These are phyloP conservation scores for Blastomussa wellsi DNA, from an alignment of 92 coral and sea anemone genomes.

Conservation along the genomic window DNA sequence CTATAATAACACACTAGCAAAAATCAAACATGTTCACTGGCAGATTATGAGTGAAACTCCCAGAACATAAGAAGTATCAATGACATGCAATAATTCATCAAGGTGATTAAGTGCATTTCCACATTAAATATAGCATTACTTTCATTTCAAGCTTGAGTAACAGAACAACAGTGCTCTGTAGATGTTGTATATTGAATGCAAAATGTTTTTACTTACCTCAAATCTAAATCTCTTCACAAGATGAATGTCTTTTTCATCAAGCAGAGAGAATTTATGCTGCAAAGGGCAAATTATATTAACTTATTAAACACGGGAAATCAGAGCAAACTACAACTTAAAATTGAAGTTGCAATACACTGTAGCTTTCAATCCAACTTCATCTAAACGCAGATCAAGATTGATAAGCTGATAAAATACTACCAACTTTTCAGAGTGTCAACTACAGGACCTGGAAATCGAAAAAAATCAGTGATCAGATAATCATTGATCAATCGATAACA, in stretches of 20 bases:
- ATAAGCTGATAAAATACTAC: not conserved
- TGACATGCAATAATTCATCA: too few relatives aligned
- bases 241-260: conserved; percentile 82
- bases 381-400: not conserved
- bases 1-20: too few relatives aligned
- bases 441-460: too few relatives aligned
- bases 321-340: too few relatives aligned
- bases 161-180: not conserved
- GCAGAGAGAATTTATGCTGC: conserved; percentile 80
- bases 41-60: too few relatives aligned
- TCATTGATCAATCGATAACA: too few relatives aligned
- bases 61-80: too few relatives aligned
- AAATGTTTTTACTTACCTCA: conserved; percentile 64
- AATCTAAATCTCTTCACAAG: conserved; percentile 80
- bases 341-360: not conserved
- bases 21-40: too few relatives aligned
- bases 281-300: not conserved
- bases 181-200: not conserved
- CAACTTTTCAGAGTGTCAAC: too few relatives aligned
- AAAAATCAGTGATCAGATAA: too few relatives aligned
- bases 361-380: not conserved
- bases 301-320: not conserved
- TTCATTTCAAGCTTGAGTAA: not conserved
- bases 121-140: too few relatives aligned
- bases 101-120: too few relatives aligned